Conservation (phyloP, 2,888 invertebrate genomes). For the Pachycephus smyrnensis region DNA sequence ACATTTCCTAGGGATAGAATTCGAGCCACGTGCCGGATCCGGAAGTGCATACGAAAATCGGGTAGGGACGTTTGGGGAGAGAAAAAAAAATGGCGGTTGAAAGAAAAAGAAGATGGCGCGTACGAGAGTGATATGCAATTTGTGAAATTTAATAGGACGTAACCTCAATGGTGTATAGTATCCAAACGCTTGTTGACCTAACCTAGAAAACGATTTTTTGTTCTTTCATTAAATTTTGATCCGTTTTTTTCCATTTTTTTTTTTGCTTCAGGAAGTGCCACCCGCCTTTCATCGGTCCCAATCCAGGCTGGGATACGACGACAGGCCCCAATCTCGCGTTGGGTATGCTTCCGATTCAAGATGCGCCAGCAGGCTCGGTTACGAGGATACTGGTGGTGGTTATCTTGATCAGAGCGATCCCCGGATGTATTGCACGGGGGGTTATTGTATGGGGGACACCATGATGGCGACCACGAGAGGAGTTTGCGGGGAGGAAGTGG, state of each 20-base stretch:
- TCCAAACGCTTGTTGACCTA: too few species aligned
- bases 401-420: slow-evolving; percentile 63
- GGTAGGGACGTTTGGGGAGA: too few species aligned
- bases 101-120: too few species aligned
- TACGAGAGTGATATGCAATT: too few species aligned
- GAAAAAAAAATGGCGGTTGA: too few species aligned
- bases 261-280: slow-evolving; percentile 41
- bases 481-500: slow-evolving; percentile 73
- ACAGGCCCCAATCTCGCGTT: slow-evolving; percentile 61
- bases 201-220: too few species aligned
- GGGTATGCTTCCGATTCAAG: slow-evolving; percentile 63
- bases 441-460: slow-evolving; percentile 66
- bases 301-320: slow-evolving; percentile 63
- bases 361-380: slow-evolving; percentile 62
- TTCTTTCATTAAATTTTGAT: too few species aligned
- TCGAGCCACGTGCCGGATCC: too few species aligned
- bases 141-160: too few species aligned
- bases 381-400: slow-evolving; percentile 60
- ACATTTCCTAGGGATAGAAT: too few species aligned
- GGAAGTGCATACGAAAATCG: too few species aligned
- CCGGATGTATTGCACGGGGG: slow-evolving; percentile 64
- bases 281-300: slow-evolving; percentile 59
- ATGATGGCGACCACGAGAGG: slow-evolving; percentile 66
- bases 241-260: background rate
- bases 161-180: too few species aligned